Base-by-base conservation (phyloP, 2,888 invertebrate genomes). In the Bellardia bayeri region DNA sequence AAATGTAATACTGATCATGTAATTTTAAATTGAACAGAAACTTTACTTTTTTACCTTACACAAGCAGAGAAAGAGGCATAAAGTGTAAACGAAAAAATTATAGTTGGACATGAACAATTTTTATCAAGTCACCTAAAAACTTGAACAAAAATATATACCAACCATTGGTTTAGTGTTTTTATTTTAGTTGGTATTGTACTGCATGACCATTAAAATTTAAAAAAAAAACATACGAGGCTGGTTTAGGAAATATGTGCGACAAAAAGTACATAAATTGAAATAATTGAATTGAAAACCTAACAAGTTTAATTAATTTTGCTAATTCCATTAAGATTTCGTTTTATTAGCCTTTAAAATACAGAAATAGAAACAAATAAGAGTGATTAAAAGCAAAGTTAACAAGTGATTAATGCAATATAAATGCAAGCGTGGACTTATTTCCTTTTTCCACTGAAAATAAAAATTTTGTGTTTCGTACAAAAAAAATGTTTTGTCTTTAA, bases 21-120 rank as follows among this genome's bases (percentile, higher is more conserved):
- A 80, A 85, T 69, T 85, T 74, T 51, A 80, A 80, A 85, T 85
- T 85, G 61, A 75, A 80, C 51, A 80, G 68, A 85, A 80, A 68
- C 74, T 75, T 75, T 56, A 54, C 54, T 68, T 80, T 75, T 75
- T 68, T 74, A 23, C 14, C n/a, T 6, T 37, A 0, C 51, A 75
- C 74, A 69, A 80, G 61, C 14, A 13, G 56, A 49, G 7, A 40
- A 4, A 66, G n/a, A 58, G 58, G 54, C 37, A 61, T 30, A 66
- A 51, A 68, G 66, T 66, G 64, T 30, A 78, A 83, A 63, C 61
- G 69, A 63, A 68, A 23, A 49, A 74, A 33, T 7, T 51, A 51
- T 8, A 37, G 40, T 23, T 40, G 37, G 3, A 4, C 5, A 23
- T 23, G 23, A 23, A 23, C 23, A 23, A 23, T 54, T 64, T 40